Conservation (phyloP, 1,140 invertebrate species). For the Centruroides sculpturatus region DNA sequence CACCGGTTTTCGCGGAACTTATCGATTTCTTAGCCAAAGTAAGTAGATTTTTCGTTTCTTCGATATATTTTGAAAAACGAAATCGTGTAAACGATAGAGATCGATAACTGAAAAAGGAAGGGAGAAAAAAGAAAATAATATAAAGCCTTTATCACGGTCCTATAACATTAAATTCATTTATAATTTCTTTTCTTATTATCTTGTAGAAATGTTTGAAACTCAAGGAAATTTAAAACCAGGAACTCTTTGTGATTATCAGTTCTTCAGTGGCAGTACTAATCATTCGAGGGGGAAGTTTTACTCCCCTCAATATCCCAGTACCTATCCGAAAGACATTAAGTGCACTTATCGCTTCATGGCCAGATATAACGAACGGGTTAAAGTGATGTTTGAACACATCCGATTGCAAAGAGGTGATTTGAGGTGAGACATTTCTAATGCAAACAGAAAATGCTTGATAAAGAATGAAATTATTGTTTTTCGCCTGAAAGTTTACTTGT, state of each 20-base stretch:
- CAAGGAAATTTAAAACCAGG: conserved; percentile 48
- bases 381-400: conserved; percentile 29
- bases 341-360: conserved; percentile 58
- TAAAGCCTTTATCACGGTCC: too few species aligned
- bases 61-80: too few species aligned
- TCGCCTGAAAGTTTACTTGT: too few species aligned
- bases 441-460: too few species aligned
- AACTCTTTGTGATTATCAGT: conserved; percentile 58
- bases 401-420: conserved; percentile 23
- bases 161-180: too few species aligned
- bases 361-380: conserved; percentile 28
- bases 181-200: too few species aligned
- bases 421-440: conserved; percentile 15
- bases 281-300: conserved; percentile 52
- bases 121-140: too few species aligned
- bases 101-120: too few species aligned
- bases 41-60: neutral
- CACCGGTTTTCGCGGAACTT: conserved; percentile 60
- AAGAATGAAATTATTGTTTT: too few species aligned
- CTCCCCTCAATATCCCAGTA: conserved; percentile 67
- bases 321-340: conserved; percentile 56
- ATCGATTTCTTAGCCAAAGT: conserved; percentile 56
- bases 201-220: conserved; percentile 38
- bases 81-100: too few species aligned
- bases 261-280: conserved; percentile 46